These are phyloP conservation scores for Sapayoa aenigma DNA, from an alignment of 2,113 vertebrate genomes.

Conservation along the genomic window DNA sequence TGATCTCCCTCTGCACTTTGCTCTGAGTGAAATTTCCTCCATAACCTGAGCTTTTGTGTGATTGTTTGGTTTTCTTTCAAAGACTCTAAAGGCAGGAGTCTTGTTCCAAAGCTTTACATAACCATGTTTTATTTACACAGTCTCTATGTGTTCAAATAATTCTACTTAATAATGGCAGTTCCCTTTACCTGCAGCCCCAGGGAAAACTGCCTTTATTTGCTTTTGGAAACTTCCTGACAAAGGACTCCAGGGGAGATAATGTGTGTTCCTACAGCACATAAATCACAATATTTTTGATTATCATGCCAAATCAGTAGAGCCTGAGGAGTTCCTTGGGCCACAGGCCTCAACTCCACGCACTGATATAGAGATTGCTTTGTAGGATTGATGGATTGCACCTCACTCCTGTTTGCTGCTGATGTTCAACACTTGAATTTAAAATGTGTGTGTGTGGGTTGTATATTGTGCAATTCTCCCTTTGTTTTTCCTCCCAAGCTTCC, in stretches of 20 bases:
- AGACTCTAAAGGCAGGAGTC: neutral
- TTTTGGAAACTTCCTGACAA: neutral
- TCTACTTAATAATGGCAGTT: neutral
- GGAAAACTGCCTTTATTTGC: neutral
- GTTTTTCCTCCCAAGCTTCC: neutral
- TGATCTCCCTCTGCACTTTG: neutral
- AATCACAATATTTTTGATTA: neutral
- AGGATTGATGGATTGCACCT: neutral
- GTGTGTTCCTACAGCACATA: neutral
- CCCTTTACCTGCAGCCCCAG: neutral
- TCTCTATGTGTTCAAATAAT: neutral
- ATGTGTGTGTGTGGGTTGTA: neutral
- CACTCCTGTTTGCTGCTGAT: neutral
- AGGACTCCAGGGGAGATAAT: neutral
- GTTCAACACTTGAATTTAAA: neutral
- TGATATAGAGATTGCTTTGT: neutral
- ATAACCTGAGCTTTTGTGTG: neutral
- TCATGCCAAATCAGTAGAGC: neutral
- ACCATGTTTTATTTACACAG: neutral
- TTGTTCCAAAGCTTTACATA: neutral
- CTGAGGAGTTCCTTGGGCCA: neutral
- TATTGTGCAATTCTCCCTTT: neutral
- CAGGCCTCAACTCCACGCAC: neutral
- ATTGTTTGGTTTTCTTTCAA: neutral
- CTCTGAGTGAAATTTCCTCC: neutral